phyloP scores from a whole-genome alignment of 2,888 invertebrate genomes.

The Pardosa pseudoannulata region DNA sequence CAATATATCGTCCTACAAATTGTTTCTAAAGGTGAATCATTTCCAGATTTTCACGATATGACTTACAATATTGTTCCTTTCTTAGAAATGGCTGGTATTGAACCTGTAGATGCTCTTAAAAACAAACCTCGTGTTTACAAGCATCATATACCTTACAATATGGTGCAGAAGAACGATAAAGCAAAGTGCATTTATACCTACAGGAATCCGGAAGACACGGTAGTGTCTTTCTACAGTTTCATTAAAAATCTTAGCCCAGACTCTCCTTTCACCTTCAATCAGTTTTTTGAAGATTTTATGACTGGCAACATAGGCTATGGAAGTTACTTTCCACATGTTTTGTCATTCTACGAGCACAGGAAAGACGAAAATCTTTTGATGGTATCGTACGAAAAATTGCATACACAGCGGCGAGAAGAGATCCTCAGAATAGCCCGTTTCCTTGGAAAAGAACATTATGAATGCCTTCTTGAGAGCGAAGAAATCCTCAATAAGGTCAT shows the following conservation, averaged over 20 bases:
- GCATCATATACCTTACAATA: slow-evolving; percentile 40
- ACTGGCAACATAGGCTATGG: slow-evolving; percentile 33
- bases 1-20: slow-evolving; percentile 66
- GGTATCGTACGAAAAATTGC: slow-evolving; percentile 43
- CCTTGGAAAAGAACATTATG: slow-evolving; percentile 15
- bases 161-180: slow-evolving; percentile 28
- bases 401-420: background rate
- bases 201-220: slow-evolving; percentile 78
- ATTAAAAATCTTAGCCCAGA: background rate
- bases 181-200: slow-evolving; percentile 78
- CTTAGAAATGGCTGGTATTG: slow-evolving; percentile 48
- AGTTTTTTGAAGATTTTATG: slow-evolving; percentile 24
- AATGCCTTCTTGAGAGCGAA: background rate
- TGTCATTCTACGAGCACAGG: slow-evolving; percentile 22
- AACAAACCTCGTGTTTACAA: slow-evolving; percentile 30
- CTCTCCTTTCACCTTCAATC: background rate
- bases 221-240: slow-evolving; percentile 78
- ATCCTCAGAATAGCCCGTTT: slow-evolving; percentile 42
- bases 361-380: slow-evolving; percentile 28
- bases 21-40: slow-evolving; percentile 50
- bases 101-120: slow-evolving; percentile 18
- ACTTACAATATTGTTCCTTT: slow-evolving; percentile 70
- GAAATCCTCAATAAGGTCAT: slow-evolving; percentile 19
- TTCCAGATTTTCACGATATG: slow-evolving; percentile 74
- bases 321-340: slow-evolving; percentile 33